Evolutionary conservation across 2,888 invertebrate species (phyloP), one percentile per base, ranked within the genome.

Genomic region (Pheosia gnoma): DNA sequence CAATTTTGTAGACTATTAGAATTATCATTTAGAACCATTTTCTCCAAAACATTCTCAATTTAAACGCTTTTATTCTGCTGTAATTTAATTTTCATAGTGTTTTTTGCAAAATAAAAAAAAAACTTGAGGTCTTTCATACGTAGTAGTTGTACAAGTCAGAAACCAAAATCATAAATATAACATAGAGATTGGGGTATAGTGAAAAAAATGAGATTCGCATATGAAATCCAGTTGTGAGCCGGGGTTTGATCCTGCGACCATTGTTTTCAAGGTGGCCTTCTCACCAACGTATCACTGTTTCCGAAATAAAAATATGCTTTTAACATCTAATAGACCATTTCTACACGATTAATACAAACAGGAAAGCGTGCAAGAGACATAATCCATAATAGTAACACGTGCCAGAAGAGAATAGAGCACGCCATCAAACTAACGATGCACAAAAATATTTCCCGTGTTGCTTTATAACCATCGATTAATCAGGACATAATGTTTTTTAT

Each of bases 371-470:
- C 64, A 63, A 66, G 58, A 63, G 63, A 72, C 60, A 65, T 68
- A 67, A 76, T 75, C 57, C 66, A 70, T 74, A 74, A 72, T 69
- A 74, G 70, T 74, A 74, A 72, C 75, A 69, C 76, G 78, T 74
- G 74, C 74, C 73, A 76, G 78, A 74, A 67, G 70, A 75, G 77
- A 67, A 74, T 73, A 73, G 68, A 74, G 77, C 65, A 70, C 74
- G 64, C 57, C 82, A 81, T 85, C 85, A 85, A 81, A 83, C 83
- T 91, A 91, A 93, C 87, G 93, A 91, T 82, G 83, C 88, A 85
- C 87, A 91, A 91, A 93, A 92, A 91, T 92, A 90, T 90, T 93
- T 93, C 83, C 79, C 91, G 74, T 93, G 93, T 93, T 76, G 78
- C 86, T 80, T 88, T 84, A 88, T 88, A 83, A 74, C 79, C 84